Evolutionary conservation across 2,888 invertebrate genomes (phyloP), one percentile per base, ranked within the genome.

Genomic region (Griposia aprilina): DNA sequence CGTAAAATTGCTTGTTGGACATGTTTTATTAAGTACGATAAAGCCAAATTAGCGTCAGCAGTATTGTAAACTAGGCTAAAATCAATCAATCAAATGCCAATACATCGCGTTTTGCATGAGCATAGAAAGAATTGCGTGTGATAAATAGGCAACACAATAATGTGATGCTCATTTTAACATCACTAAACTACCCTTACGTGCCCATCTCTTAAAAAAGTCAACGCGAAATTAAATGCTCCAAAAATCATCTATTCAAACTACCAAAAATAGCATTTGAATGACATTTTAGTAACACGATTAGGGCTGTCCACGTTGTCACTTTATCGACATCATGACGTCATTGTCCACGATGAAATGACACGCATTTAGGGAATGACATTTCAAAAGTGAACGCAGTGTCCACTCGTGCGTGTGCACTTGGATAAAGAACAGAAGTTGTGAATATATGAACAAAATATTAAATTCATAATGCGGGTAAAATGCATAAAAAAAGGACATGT

Each of bases 271-370:
- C 11, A 2, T 65, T 74, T 62, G 45, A 82, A 82, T 84, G 75
- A 80, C 76, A 82, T 87, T 80, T 62, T 70, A 71, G 57, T 67
- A 65, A 88, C 89, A 88, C 75, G 83, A 80, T 82, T 83, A 85
- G 89, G 89, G 89, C 45, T 70, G 88, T 68, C 78, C 72, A 60
- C 67, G 74, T 50, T 87, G 87, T 87, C 87, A 88, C 68, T 85
- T 60, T 76, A 74, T 77, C 78, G 71, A 76, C 62, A 76, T 69
- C 67, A 76, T 76, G 80, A 78, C 76, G 74, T 80, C 80, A 87
- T 83, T 88, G 88, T 86, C 81, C 74, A 76, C 79, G 70, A 74
- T 80, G 80, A 67, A 83, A 77, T 86, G 84, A 81, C 84, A 82
- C 52, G 83, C 80, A 74, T 78, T 82, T 85, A 59, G 60, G 66